Evolutionary conservation across 2,113 vertebrate genomes (phyloP).

Genomic region (Scortum barcoo): DNA sequence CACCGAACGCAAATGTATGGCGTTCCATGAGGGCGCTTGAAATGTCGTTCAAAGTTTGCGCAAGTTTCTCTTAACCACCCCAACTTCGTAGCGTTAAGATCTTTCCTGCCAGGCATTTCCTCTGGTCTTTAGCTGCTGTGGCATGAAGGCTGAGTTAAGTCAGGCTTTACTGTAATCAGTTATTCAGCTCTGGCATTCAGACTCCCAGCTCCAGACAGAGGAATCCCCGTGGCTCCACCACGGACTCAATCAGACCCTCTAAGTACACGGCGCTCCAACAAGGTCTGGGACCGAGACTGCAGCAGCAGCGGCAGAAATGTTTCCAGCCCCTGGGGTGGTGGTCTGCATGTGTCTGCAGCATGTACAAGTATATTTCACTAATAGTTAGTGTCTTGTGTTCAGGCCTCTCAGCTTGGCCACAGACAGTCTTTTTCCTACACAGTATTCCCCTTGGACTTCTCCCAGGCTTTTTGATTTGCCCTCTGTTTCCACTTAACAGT

Average conservation of each 20-base stretch:
- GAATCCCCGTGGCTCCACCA: conserved; percentile 61
- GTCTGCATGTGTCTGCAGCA: conserved; percentile 43
- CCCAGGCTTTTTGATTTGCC: conserved; percentile 74
- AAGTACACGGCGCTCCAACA: conserved; percentile 25
- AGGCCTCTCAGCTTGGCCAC: conserved; percentile 51
- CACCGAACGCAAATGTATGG: neutral
- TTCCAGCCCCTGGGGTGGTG: conserved; percentile 46
- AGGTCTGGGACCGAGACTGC: conserved; percentile 37
- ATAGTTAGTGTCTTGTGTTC: conserved; percentile 56
- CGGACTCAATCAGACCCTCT: conserved; percentile 58
- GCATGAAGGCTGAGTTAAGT: conserved; percentile 46
- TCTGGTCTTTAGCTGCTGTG: conserved; percentile 29
- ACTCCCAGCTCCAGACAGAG: conserved; percentile 56
- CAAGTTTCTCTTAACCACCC: conserved; percentile 34
- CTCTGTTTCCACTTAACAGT: conserved; percentile 82
- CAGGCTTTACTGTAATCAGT: conserved; percentile 64
- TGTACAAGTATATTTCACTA: conserved; percentile 55
- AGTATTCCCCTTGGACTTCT: conserved; percentile 64
- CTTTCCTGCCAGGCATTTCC: conserved; percentile 47
- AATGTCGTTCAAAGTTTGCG: conserved; percentile 44
- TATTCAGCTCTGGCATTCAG: conserved; percentile 64
- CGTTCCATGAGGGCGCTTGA: conserved; percentile 1
- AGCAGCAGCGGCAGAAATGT: conserved; percentile 16
- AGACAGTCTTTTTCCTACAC: conserved; percentile 46
- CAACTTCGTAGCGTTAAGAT: conserved; percentile 35